Evolutionary conservation across 2,888 invertebrate species (phyloP).

Genomic region (Coremacera marginata): DNA sequence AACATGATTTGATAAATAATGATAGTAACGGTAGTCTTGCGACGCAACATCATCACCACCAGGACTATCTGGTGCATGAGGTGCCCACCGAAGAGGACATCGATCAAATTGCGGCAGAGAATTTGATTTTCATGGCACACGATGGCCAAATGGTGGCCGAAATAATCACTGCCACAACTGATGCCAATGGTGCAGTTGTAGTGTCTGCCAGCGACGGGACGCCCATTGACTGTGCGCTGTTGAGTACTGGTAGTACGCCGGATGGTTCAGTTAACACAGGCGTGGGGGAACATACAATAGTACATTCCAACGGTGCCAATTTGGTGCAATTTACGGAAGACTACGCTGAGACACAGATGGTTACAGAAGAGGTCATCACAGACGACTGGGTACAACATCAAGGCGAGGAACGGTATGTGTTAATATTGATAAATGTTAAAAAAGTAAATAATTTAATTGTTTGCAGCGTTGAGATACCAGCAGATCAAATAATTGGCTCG

Average conservation of each 20-base stretch:
- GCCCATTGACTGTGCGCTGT: slow-evolving; percentile 46
- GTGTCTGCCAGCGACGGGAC: slow-evolving; percentile 55
- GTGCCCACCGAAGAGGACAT: slow-evolving; percentile 56
- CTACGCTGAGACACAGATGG: slow-evolving; percentile 73
- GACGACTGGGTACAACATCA: slow-evolving; percentile 84
- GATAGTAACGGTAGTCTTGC: neutral
- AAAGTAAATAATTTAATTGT: neutral
- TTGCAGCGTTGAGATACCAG: slow-evolving; percentile 77
- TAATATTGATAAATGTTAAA: neutral
- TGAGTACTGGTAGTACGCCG: slow-evolving; percentile 48
- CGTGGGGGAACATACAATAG: slow-evolving; percentile 27
- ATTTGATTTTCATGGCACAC: slow-evolving; percentile 75
- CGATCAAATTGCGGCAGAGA: slow-evolving; percentile 77
- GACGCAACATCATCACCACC: slow-evolving; percentile 17
- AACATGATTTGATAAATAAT: slow-evolving; percentile 18
- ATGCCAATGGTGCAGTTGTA: slow-evolving; percentile 57
- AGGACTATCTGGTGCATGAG: slow-evolving; percentile 45
- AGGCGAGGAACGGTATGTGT: slow-evolving; percentile 78
- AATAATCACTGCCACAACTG: slow-evolving; percentile 55
- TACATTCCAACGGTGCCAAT: neutral
- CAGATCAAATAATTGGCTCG: slow-evolving; percentile 72
- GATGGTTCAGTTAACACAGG: slow-evolving; percentile 44
- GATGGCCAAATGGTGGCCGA: slow-evolving; percentile 69
- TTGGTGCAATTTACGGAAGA: slow-evolving; percentile 48
- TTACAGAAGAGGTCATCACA: slow-evolving; percentile 84